Percentiles rank a stretch among this genome's conserved stretches.
These are phyloP conservation scores for Acleris literana DNA, from an alignment of 2,888 invertebrate species.

Conservation along the genomic window DNA sequence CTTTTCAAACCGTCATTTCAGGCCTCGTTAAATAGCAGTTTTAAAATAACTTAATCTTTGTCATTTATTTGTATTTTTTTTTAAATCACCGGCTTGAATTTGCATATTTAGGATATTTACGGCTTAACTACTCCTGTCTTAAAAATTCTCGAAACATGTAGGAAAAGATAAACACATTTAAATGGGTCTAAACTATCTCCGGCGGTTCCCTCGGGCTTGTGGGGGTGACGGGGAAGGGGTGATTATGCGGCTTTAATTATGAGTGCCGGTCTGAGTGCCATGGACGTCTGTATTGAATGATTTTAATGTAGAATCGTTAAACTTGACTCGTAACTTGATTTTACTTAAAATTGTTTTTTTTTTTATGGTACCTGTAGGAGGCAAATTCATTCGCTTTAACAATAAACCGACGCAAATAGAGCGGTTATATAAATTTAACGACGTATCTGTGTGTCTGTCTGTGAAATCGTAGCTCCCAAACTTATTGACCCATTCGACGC, in stretches of 20 bases:
- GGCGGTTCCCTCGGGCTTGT: not conserved
- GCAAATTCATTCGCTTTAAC: no score
- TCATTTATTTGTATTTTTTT: not conserved
- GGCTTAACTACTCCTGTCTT: not conserved
- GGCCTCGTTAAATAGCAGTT: no score
- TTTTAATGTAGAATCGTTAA: not conserved
- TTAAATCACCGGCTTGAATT: no score
- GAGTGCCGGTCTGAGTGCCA: constrained; percentile 12
- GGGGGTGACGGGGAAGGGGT: constrained; percentile 1
- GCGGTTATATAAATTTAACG: no score
- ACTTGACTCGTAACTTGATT: not conserved
- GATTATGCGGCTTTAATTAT: constrained; percentile 20
- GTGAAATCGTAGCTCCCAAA: no score
- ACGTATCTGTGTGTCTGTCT: no score
- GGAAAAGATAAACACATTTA: not conserved
- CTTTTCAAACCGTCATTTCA: no score
- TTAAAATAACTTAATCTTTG: no score
- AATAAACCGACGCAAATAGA: no score
- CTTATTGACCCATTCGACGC: no score
- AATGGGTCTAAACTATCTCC: constrained; percentile 6
- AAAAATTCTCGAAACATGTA: not conserved
- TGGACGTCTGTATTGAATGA: not conserved
- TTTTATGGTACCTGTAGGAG: no score
- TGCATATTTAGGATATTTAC: not conserved
- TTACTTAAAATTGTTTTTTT: no score